Evolutionary conservation across 2,797 vertebrate species (phyloP).

Genomic region (Adrianichthys oophorus): DNA sequence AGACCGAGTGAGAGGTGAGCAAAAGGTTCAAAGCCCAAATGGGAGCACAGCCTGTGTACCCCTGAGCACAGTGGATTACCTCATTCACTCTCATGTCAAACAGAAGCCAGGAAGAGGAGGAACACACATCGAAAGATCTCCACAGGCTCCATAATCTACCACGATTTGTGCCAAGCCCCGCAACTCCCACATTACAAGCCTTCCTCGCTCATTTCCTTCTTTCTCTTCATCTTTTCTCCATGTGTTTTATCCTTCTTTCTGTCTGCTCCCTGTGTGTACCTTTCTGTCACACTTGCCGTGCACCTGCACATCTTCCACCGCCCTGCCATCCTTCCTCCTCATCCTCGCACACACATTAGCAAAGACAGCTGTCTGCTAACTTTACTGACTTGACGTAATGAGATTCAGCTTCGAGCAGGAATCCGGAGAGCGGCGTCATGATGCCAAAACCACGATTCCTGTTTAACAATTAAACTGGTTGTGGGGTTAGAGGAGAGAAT

Average conservation of each 20-base stretch:
- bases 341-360: slow-evolving; percentile 40
- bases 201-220: slow-evolving; percentile 55
- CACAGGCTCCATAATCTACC: slow-evolving; percentile 69
- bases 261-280: slow-evolving; percentile 53
- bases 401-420: slow-evolving; percentile 30
- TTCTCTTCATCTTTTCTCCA: slow-evolving; percentile 65
- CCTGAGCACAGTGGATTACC: slow-evolving; percentile 68
- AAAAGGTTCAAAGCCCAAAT: slow-evolving; percentile 76
- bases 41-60: slow-evolving; percentile 66
- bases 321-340: slow-evolving; percentile 27
- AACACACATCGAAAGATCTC: slow-evolving; percentile 74
- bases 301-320: slow-evolving; percentile 54
- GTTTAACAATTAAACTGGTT: slow-evolving; percentile 13
- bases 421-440: slow-evolving; percentile 18
- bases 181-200: slow-evolving; percentile 54
- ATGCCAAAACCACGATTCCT: slow-evolving; percentile 6
- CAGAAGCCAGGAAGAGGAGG: slow-evolving; percentile 66
- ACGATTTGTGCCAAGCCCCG: slow-evolving; percentile 60
- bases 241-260: slow-evolving; percentile 52
- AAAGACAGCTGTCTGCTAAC: slow-evolving; percentile 57
- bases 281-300: slow-evolving; percentile 50
- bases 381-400: slow-evolving; percentile 42
- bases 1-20: slow-evolving; percentile 70
- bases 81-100: slow-evolving; percentile 73
- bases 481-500: slow-evolving; percentile 11